A percentile compares a stretch with the other conserved stretches of the same genome.
phyloP scores from a whole-genome alignment of 2,113 vertebrate genomes.

The Turnix velox region DNA sequence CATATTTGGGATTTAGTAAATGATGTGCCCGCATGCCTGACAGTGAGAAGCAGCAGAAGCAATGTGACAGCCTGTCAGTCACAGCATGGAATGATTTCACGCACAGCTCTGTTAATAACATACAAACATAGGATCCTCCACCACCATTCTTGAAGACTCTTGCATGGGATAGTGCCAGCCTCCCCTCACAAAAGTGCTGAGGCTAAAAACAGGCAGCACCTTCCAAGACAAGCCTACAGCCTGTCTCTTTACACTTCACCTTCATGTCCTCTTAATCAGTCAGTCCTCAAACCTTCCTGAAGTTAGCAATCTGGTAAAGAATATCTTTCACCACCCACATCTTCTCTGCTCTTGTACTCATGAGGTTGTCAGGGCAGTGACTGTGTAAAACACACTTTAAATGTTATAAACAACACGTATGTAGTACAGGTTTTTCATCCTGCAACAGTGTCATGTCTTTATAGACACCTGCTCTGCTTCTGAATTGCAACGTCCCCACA shows the following conservation, averaged over 20 bases:
- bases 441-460: not conserved
- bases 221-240: not conserved
- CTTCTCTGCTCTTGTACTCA: not conserved
- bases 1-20: not conserved
- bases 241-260: not conserved
- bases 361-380: not conserved
- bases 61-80: not conserved
- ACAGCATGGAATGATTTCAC: not conserved
- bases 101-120: not conserved
- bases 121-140: rapidly evolving
- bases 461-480: not conserved
- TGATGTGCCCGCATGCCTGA: not conserved
- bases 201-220: not conserved
- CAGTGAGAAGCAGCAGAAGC: not conserved
- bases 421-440: not conserved
- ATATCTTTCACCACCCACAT: not conserved
- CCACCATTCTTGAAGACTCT: not conserved
- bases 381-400: not conserved
- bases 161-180: not conserved
- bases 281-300: not conserved
- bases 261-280: too few species aligned
- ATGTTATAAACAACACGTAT: not conserved
- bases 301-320: not conserved
- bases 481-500: not conserved
- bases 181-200: not conserved